These are phyloP conservation scores for Harpegnathos saltator DNA, from an alignment of 1,140 invertebrate genomes.

Conservation along the genomic window DNA sequence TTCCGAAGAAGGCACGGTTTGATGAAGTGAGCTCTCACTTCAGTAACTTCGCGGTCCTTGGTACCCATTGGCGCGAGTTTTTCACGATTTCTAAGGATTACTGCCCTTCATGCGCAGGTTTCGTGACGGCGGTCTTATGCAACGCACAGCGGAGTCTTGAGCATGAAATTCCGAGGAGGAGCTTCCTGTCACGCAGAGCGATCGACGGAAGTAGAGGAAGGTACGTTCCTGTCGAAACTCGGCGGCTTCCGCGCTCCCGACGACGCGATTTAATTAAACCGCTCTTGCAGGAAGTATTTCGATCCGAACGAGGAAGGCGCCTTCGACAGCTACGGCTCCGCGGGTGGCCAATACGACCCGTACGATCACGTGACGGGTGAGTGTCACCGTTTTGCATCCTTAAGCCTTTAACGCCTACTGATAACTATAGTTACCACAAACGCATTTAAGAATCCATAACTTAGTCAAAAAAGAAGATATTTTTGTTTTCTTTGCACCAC, in stretches of 20 bases:
- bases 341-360: slow-evolving; percentile 79
- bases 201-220: slow-evolving; percentile 84
- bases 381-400: neutral
- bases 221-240: slow-evolving; percentile 65
- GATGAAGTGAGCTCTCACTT: neutral
- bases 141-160: slow-evolving; percentile 77
- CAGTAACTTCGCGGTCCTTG: neutral
- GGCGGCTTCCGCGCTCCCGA: slow-evolving; percentile 11
- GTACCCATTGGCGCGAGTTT: neutral
- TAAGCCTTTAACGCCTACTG: too few species aligned
- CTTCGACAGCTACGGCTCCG: slow-evolving; percentile 81
- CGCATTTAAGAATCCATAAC: too few species aligned
- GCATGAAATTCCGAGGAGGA: slow-evolving; percentile 78
- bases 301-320: slow-evolving; percentile 81
- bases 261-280: slow-evolving; percentile 23
- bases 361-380: slow-evolving; percentile 79
- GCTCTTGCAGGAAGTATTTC: slow-evolving; percentile 80
- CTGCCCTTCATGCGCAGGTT: slow-evolving; percentile 67
- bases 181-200: slow-evolving; percentile 80
- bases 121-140: slow-evolving; percentile 80
- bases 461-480: too few species aligned
- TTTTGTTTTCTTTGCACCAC: too few species aligned
- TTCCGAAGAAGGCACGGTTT: too few species aligned
- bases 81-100: slow-evolving; percentile 24
- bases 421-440: too few species aligned